Percentiles rank a stretch among this genome's conserved stretches.
Conservation (phyloP, 2,113 vertebrate genomes). For the Meleagris gallopavo region DNA sequence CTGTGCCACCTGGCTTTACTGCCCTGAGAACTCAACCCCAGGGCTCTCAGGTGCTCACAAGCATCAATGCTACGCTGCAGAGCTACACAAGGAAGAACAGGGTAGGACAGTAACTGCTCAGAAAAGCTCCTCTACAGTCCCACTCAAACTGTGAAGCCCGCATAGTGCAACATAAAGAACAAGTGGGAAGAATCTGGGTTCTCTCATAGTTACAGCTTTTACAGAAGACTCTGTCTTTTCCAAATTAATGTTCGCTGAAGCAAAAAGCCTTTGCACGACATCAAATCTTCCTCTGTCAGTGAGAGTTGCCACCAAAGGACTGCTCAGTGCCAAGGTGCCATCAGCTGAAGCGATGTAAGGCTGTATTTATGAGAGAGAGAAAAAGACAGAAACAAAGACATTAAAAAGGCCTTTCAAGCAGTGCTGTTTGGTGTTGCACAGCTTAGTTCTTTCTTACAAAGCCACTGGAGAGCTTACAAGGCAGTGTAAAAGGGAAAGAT, state of each 20-base stretch:
- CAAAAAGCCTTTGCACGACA: slow-evolving; percentile 78
- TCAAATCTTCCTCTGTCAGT: slow-evolving; percentile 74
- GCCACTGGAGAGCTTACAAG: not conserved
- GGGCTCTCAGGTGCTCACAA: not conserved
- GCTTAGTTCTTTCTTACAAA: not conserved
- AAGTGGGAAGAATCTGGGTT: slow-evolving; percentile 71
- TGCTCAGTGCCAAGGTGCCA: slow-evolving; percentile 62
- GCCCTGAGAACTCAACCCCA: accelerated
- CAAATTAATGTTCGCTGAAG: slow-evolving; percentile 76
- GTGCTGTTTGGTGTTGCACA: not conserved
- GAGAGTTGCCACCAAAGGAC: slow-evolving; percentile 67
- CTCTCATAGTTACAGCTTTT: slow-evolving; percentile 64
- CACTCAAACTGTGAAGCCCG: slow-evolving; percentile 79
- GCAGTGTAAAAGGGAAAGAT: not conserved
- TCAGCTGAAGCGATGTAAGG: slow-evolving; percentile 71
- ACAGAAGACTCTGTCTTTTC: slow-evolving; percentile 75
- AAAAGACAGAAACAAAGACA: not conserved
- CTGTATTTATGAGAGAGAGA: slow-evolving; percentile 70
- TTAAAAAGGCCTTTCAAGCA: not conserved
- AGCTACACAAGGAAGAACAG: not conserved
- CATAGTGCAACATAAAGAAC: slow-evolving; percentile 83
- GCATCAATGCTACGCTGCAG: not conserved
- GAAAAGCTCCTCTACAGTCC: not conserved
- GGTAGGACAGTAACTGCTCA: not conserved
- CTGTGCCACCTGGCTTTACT: not conserved